Percentiles rank a stretch among this genome's conserved stretches.
phyloP scores from a whole-genome alignment of 23 tunicate species.

The Trididemnum clinides region DNA sequence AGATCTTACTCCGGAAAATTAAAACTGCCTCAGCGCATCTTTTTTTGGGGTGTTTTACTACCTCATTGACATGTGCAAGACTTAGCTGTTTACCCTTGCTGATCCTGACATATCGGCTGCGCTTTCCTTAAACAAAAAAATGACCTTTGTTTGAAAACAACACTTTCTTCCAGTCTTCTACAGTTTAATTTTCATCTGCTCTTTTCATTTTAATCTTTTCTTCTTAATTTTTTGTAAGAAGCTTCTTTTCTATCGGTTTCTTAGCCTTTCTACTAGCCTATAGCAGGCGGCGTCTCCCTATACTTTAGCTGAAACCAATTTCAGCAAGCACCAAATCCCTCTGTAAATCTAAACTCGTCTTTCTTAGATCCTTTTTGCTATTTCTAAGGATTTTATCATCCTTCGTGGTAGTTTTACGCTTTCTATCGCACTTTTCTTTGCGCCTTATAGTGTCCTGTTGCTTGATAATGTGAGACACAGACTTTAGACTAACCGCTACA shows the following conservation, averaged over 20 bases:
- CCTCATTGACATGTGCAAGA: slow-evolving; percentile 14
- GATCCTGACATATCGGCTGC: neutral
- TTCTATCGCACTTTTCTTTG: neutral
- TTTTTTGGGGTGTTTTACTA: slow-evolving; percentile 15
- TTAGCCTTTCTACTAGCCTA: slow-evolving; percentile 22
- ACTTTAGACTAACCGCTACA: neutral
- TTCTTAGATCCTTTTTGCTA: neutral
- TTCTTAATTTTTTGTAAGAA: neutral
- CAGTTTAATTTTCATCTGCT: neutral
- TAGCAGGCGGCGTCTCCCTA: slow-evolving; percentile 25
- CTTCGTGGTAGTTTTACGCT: neutral
- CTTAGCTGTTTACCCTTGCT: slow-evolving; percentile 18
- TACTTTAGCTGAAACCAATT: neutral
- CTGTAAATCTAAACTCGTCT: slow-evolving; percentile 25
- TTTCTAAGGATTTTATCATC: neutral
- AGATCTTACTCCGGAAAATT: neutral
- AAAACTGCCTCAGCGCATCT: neutral
- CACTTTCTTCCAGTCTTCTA: slow-evolving; percentile 20
- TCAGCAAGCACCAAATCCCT: slow-evolving; percentile 10
- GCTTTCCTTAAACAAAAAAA: slow-evolving; percentile 28
- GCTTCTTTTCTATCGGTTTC: neutral
- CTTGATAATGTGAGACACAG: neutral
- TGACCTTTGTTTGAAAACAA: slow-evolving; percentile 20
- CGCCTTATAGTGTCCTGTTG: neutral
- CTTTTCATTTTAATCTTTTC: neutral